A percentile compares a stretch with the other conserved stretches of the same genome.
Conservation (phyloP, 2,888 invertebrate genomes). For the Erynnis tages region DNA sequence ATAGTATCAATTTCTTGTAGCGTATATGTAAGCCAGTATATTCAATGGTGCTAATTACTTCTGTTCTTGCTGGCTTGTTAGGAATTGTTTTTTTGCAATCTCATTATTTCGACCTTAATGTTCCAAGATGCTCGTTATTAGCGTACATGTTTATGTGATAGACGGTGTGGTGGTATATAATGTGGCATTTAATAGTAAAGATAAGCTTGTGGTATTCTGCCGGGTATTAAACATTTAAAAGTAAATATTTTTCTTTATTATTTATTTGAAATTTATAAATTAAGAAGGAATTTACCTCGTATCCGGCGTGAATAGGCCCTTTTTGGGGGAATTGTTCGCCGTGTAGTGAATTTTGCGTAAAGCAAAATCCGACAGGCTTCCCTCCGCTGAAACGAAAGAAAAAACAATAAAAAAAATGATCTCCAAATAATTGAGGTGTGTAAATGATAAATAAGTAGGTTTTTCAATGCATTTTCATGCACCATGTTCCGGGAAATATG, state of each 20-base stretch:
- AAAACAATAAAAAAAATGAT: neutral
- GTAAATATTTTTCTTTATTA: no score
- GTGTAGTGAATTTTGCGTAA: constrained; percentile 89
- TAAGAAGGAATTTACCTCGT: constrained; percentile 78
- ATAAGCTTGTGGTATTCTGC: no score
- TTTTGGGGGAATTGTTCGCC: constrained; percentile 85
- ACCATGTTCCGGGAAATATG: no score
- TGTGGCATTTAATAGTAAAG: no score
- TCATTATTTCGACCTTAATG: neutral
- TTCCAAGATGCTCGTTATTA: no score
- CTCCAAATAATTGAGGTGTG: no score
- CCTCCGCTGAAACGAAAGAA: constrained; percentile 89
- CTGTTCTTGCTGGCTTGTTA: constrained; percentile 5
- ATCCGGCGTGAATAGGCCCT: constrained; percentile 87
- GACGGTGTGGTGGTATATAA: no score
- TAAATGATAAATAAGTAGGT: no score
- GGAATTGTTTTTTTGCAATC: neutral
- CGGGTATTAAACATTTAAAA: no score
- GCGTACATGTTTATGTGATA: no score
- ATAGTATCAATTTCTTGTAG: constrained; percentile 16
- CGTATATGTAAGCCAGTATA: constrained; percentile 7
- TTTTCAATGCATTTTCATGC: no score
- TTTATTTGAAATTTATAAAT: no score
- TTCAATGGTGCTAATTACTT: constrained; percentile 14
- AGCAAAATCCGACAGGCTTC: constrained; percentile 94